Conservation (phyloP, 2,113 vertebrate species). For the Polypterus bichir region DNA sequence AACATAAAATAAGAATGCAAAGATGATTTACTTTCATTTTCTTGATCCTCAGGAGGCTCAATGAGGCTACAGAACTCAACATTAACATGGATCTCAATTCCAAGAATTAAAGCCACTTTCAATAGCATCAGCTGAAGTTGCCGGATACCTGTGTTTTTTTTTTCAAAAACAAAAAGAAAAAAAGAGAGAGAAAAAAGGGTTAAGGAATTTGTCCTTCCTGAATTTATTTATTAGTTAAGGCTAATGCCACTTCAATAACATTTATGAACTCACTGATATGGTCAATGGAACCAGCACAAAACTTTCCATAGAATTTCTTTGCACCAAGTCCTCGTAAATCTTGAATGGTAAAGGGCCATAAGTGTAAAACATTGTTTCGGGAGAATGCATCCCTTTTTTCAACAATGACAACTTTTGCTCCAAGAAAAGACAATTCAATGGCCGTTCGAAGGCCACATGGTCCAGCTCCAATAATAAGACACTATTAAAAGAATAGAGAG, state of each 20-base stretch:
- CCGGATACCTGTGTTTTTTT: constrained; percentile 70
- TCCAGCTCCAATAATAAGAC: constrained; percentile 94
- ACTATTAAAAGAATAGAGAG: constrained; percentile 46
- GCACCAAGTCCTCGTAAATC: constrained; percentile 87
- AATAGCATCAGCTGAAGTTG: constrained; percentile 93
- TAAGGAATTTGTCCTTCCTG: too few species aligned
- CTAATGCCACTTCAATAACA: not conserved
- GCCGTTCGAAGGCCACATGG: constrained; percentile 91
- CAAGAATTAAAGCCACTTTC: constrained; percentile 89
- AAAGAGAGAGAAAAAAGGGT: not conserved
- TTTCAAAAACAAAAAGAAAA: not conserved
- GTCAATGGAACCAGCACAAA: constrained; percentile 94
- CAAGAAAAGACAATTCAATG: constrained; percentile 82
- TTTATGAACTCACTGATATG: constrained; percentile 84
- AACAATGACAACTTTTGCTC: constrained; percentile 88
- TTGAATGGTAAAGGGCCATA: constrained; percentile 95
- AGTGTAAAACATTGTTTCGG: constrained; percentile 87
- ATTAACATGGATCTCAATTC: constrained; percentile 93
- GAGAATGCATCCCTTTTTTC: constrained; percentile 96
- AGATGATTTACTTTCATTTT: constrained; percentile 73
- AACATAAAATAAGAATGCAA: not conserved
- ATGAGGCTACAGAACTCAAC: constrained; percentile 86
- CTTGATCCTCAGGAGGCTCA: constrained; percentile 85
- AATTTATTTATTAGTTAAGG: not conserved
- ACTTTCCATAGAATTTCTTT: constrained; percentile 96